Evolutionary conservation across 2,888 invertebrate species (phyloP).

Genomic region (Thera obeliscata): DNA sequence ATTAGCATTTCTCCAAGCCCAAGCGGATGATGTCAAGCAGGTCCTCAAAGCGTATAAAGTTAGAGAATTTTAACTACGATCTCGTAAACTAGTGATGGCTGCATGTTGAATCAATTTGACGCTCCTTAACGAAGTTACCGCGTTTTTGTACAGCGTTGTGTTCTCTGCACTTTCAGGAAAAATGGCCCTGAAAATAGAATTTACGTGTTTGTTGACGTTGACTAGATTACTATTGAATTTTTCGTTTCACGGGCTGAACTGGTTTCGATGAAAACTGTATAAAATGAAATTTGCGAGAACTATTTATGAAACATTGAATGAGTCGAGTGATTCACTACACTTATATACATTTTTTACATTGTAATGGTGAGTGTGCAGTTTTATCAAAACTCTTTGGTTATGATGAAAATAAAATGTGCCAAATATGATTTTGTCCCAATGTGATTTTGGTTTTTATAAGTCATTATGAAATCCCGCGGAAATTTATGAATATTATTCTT

Average conservation of each 20-base stretch:
- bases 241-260: not conserved
- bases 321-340: not conserved
- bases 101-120: constrained; percentile 24
- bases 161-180: not conserved
- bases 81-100: constrained; percentile 15
- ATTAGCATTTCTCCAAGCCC: no score
- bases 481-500: no score
- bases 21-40: no score
- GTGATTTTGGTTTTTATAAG: no score
- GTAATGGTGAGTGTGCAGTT: no score
- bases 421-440: no score
- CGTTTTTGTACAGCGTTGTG: constrained; percentile 6
- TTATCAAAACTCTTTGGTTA: no score
- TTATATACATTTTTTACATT: no score
- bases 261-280: not conserved
- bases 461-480: no score
- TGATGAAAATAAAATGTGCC: no score
- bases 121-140: constrained; percentile 23
- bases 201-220: constrained; percentile 4
- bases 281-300: no score
- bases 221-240: constrained; percentile 5
- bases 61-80: not conserved
- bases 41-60: not conserved
- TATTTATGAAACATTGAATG: not conserved
- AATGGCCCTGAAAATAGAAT: constrained; percentile 7